phyloP scores from a whole-genome alignment of 2,113 vertebrate genomes.

The Periophthalmodon schlosseri region DNA sequence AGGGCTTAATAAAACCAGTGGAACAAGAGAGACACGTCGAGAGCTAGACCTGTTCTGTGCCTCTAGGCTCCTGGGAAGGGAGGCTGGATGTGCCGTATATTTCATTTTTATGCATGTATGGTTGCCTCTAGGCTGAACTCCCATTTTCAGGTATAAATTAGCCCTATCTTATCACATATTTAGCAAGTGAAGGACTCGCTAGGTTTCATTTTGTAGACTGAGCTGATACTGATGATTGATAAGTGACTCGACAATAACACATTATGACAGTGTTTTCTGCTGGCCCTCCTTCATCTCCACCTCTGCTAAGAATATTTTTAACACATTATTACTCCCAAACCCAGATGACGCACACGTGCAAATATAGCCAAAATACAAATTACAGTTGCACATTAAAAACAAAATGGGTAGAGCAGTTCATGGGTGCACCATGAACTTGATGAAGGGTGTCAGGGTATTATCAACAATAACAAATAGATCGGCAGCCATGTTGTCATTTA shows the following conservation, averaged over 20 bases:
- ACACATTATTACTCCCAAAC: not conserved
- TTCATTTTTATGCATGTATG: not conserved
- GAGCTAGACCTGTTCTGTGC: not conserved
- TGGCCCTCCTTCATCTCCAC: not conserved
- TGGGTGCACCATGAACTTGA: not conserved
- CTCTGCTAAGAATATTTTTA: not conserved
- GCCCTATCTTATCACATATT: not conserved
- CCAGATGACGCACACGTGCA: not conserved
- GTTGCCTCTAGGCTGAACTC: not conserved
- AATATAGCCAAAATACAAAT: not conserved
- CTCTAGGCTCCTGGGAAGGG: not conserved
- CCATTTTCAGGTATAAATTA: not conserved
- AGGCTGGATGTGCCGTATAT: not conserved
- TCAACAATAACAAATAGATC: too few relatives aligned
- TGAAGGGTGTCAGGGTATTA: not conserved
- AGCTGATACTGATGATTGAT: not conserved
- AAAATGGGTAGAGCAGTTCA: not conserved
- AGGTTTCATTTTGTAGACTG: not conserved
- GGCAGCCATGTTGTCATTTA: not conserved
- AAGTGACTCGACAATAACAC: not conserved
- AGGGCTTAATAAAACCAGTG: slow-evolving; percentile 6
- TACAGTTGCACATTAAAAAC: not conserved
- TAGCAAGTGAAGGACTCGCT: not conserved
- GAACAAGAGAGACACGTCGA: slow-evolving; percentile 1
- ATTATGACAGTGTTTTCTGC: not conserved